These are phyloP conservation scores for Gordius sp. DNA, from an alignment of 2,888 invertebrate genomes.

Conservation along the genomic window DNA sequence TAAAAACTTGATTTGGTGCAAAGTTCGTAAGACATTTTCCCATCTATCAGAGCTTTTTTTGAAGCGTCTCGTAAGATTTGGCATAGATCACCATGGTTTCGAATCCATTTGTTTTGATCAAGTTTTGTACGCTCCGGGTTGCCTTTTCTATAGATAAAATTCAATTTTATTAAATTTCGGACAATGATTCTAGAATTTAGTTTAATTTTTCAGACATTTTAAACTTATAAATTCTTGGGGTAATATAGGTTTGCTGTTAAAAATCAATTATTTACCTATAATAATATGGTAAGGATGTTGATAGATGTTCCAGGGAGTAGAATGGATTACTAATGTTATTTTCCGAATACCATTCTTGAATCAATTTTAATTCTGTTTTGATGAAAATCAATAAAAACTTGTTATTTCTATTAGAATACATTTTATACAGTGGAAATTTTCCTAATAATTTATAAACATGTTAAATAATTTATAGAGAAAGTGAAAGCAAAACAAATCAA, in stretches of 20 bases:
- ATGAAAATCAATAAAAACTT: neutral
- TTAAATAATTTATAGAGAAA: too few species aligned
- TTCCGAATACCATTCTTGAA: constrained; percentile 12
- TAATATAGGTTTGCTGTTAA: too few species aligned
- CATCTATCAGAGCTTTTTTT: neutral
- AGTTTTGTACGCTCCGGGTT: neutral
- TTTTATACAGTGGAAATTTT: too few species aligned
- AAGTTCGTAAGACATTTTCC: neutral
- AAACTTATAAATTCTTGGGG: too few species aligned
- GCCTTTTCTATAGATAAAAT: neutral
- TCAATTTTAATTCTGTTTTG: neutral
- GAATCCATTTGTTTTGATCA: neutral
- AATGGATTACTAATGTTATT: neutral
- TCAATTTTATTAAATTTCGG: too few species aligned
- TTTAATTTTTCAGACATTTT: too few species aligned
- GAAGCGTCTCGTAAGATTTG: neutral
- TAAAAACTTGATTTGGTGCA: neutral
- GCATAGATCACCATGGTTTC: neutral
- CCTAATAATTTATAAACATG: too few species aligned
- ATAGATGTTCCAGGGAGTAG: neutral
- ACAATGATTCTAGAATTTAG: too few species aligned
- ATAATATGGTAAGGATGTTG: neutral
- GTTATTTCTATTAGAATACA: too few species aligned
- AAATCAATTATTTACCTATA: neutral
- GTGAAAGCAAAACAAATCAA: too few species aligned